A percentile compares a stretch with the other conserved stretches of the same genome.
Conservation (phyloP, 30 jellyfish, hydroid and myxozoan genomes). For the Chironex yamaguchii region DNA sequence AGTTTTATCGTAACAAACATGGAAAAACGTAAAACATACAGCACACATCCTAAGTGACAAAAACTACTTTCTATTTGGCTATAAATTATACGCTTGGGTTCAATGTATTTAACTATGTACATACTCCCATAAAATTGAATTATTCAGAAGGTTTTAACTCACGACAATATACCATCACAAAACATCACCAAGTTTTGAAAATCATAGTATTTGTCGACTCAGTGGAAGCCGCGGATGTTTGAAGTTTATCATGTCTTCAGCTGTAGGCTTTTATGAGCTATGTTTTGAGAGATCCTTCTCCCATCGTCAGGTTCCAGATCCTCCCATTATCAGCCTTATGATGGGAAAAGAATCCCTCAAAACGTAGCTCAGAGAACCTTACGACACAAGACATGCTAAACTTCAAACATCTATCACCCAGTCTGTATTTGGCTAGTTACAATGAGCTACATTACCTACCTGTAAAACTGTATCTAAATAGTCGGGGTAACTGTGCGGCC, state of each 20-base stretch:
- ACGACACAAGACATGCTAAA: background rate
- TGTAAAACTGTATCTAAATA: slow-evolving; percentile 73
- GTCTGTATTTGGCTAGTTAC: too few species aligned
- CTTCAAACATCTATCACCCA: background rate
- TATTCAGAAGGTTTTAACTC: too few species aligned
- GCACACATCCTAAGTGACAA: too few species aligned
- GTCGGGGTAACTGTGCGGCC: slow-evolving; percentile 94
- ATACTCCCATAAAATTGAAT: too few species aligned
- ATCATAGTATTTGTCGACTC: background rate
- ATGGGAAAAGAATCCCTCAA: background rate
- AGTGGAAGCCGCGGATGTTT: background rate
- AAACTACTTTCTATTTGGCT: too few species aligned
- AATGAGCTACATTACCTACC: too few species aligned
- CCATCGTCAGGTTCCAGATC: background rate
- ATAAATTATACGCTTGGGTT: too few species aligned
- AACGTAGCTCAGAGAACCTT: background rate
- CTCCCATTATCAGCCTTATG: background rate
- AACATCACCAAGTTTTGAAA: too few species aligned
- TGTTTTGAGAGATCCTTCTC: background rate
- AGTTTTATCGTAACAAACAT: too few species aligned
- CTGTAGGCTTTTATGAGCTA: background rate
- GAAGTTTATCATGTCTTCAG: background rate
- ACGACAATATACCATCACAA: too few species aligned
- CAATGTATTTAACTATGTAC: too few species aligned
- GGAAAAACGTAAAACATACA: too few species aligned